Percentiles rank a stretch among this genome's conserved stretches.
phyloP scores from a whole-genome alignment of 2,888 invertebrate species.

The Lasius platythorax region DNA sequence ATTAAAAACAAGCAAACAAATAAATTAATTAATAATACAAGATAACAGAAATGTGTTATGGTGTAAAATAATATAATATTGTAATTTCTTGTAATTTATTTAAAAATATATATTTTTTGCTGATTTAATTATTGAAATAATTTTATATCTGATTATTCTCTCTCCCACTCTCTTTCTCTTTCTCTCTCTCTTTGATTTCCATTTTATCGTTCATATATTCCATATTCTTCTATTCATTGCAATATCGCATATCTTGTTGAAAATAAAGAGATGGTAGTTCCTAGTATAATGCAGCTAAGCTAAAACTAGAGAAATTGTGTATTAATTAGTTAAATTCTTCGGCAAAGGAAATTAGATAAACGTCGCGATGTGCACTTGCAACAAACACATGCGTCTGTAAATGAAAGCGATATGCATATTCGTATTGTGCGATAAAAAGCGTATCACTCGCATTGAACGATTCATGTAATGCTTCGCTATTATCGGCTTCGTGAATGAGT shows the following conservation, averaged over 20 bases:
- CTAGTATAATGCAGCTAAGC: not conserved
- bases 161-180: not conserved
- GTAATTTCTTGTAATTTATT: not conserved
- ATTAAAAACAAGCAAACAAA: not conserved
- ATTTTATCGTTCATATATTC: not conserved
- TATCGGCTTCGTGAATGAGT: constrained; percentile 69
- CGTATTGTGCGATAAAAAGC: constrained; percentile 58
- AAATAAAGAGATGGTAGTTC: not conserved
- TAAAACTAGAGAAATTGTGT: constrained; percentile 12
- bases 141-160: not conserved
- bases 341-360: constrained; percentile 1
- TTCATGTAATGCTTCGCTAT: constrained; percentile 64
- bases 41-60: not conserved
- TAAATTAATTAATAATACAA: not conserved
- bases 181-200: not conserved
- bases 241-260: not conserved
- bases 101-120: not conserved
- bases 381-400: not conserved
- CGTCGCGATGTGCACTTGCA: not conserved
- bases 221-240: not conserved
- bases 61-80: not conserved
- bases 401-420: constrained; percentile 33
- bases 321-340: constrained; percentile 26
- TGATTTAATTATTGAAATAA: not conserved
- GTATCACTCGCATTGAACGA: constrained; percentile 53